These are phyloP conservation scores for Limnothrissa miodon DNA, from an alignment of 2,113 vertebrate species.

Conservation along the genomic window DNA sequence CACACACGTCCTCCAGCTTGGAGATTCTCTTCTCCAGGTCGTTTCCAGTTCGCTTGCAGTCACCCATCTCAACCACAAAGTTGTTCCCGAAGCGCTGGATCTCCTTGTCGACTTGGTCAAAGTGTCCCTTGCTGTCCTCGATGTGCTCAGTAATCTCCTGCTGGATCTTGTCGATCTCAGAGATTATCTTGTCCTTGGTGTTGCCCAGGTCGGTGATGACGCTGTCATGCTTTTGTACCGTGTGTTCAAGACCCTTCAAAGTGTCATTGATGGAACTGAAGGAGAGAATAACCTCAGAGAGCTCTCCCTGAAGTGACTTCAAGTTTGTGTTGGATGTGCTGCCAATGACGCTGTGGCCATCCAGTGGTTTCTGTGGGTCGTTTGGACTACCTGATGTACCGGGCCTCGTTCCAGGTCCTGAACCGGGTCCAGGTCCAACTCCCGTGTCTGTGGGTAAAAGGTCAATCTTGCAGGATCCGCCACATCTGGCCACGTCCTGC, in stretches of 20 bases:
- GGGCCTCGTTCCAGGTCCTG: conserved; percentile 34
- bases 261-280: conserved; percentile 87
- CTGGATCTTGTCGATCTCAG: conserved; percentile 88
- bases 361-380: conserved; percentile 72
- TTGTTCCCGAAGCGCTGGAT: conserved; percentile 63
- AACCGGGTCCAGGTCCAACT: conserved; percentile 19
- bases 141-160: conserved; percentile 78
- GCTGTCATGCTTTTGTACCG: conserved; percentile 80
- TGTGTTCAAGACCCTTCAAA: conserved; percentile 80
- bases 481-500: conserved; percentile 73
- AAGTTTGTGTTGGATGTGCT: conserved; percentile 74
- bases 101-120: conserved; percentile 69
- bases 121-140: conserved; percentile 75
- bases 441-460: conserved; percentile 51
- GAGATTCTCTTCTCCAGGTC: conserved; percentile 83
- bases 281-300: conserved; percentile 78
- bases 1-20: conserved; percentile 84
- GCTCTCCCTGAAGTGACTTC: conserved; percentile 78
- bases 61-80: conserved; percentile 68
- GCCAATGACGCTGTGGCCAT: conserved; percentile 84
- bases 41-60: conserved; percentile 65
- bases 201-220: conserved; percentile 79
- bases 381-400: conserved; percentile 19
- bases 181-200: conserved; percentile 86
- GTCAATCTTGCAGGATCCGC: conserved; percentile 41